Base-by-base conservation (phyloP, 2,888 invertebrate genomes). In the Globia sparganii region DNA sequence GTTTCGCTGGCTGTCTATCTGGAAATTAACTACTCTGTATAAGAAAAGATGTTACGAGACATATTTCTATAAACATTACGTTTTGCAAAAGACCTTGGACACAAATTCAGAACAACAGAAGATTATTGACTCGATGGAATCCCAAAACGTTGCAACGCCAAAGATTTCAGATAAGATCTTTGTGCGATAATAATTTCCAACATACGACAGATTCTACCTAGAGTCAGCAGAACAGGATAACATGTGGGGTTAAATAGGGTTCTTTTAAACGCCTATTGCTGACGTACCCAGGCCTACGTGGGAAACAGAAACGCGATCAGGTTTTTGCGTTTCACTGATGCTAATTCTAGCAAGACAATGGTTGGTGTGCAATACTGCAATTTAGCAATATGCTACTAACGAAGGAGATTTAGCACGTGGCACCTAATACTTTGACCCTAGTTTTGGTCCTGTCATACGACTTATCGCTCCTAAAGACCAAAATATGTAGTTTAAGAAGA, bases 111-210 rank as follows among this genome's bases (percentile, higher is more conserved):
- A 53, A 81, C 75, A 75, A 59, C 58, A 5, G 40, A 40, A 37
- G 37, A 37, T 37, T 25, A 76, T 56, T 66, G 81, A 81, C 76
- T 40, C 53, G 61, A 64, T 18, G 59, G 31, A 69, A 75, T 87
- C 65, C 64, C 65, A 73, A 81, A 78, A 75, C 64, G 62, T 37
- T 65, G 18, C 75, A 77, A 81, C 78, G 81, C 66, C 62, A 43
- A 18, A 37, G 56, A 75, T 80, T 49, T 37, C 31, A 43, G 61
- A 79, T 70, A 70, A 74, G 56, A 64, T 28, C 34, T 71, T 68
- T 58, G 56, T 56, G 28, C 40, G 15, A 40, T 34, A 62, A 34
- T 61, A 37, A 62, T 61, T 73, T 15, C 15, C 9, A 46, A 21
- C 58, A 62, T 25, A 56, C 34, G 4, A 40, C 43, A 59, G 28